These are phyloP conservation scores for Crossocerus cetratus DNA, from an alignment of 2,888 invertebrate species.

Conservation along the genomic window DNA sequence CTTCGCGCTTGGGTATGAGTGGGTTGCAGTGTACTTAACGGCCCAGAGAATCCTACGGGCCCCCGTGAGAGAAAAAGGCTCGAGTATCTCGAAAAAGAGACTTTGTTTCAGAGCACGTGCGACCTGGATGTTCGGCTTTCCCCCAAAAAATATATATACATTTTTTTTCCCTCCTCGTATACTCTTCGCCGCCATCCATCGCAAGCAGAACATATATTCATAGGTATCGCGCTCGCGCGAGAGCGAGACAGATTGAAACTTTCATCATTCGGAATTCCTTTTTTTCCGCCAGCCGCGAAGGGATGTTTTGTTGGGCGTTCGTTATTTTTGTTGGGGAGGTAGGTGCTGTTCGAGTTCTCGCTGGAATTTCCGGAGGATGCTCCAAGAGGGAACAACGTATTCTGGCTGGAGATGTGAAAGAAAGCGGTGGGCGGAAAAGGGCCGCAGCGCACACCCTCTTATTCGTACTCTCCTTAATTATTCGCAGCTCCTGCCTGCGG, in stretches of 20 bases:
- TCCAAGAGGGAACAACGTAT: conserved; percentile 41
- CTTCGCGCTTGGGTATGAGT: neutral
- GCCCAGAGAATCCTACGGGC: too few species aligned
- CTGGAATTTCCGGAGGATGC: conserved; percentile 33
- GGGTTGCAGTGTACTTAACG: too few species aligned
- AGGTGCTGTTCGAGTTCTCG: conserved; percentile 31
- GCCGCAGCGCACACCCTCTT: conserved; percentile 10
- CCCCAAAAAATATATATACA: conserved; percentile 4
- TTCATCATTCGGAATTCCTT: conserved; percentile 30
- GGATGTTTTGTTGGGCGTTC: too few species aligned
- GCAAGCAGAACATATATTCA: too few species aligned
- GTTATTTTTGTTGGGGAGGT: too few species aligned
- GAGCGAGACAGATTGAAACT: conserved; percentile 43
- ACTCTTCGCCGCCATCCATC: neutral
- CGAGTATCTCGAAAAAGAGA: too few species aligned
- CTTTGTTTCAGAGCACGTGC: too few species aligned
- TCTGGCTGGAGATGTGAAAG: conserved; percentile 17
- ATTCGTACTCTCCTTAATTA: conserved; percentile 31
- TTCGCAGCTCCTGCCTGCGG: neutral
- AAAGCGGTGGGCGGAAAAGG: conserved; percentile 1
- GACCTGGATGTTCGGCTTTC: conserved; percentile 15
- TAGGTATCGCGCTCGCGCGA: neutral
- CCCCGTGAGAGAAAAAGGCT: too few species aligned
- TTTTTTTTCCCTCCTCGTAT: conserved; percentile 4
- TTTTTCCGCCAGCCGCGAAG: too few species aligned